phyloP scores from a whole-genome alignment of 37 sponge, comb jelly and placozoan species.

The Eunapius fragilis region DNA sequence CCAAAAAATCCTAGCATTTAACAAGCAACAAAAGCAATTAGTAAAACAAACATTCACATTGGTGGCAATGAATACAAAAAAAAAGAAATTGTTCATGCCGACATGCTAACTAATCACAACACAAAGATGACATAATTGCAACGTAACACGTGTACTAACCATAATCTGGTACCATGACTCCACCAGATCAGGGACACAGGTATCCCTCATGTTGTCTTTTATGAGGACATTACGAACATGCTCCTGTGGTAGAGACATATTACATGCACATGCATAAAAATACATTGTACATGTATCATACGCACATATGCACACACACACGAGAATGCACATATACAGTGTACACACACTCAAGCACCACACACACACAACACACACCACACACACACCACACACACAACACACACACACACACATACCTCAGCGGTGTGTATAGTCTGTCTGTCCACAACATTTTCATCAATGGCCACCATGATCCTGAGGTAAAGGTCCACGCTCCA shows the following conservation, averaged over 20 bases:
- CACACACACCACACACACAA: too few relatives aligned
- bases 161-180: conserved; percentile 85
- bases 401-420: too few relatives aligned
- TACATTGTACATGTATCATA: not conserved
- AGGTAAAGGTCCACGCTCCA: conserved; percentile 74
- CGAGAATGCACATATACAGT: too few relatives aligned
- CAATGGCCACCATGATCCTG: conserved; percentile 76
- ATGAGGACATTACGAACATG: conserved; percentile 75
- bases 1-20: too few relatives aligned
- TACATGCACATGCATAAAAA: not conserved
- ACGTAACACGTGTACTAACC: conserved; percentile 42
- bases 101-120: not conserved
- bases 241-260: conserved; percentile 38
- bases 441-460: conserved; percentile 81
- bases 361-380: too few relatives aligned
- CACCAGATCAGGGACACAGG: conserved; percentile 80
- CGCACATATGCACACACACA: too few relatives aligned
- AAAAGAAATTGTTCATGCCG: not conserved
- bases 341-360: too few relatives aligned
- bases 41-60: too few relatives aligned
- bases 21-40: too few relatives aligned
- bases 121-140: too few relatives aligned
- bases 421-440: conserved; percentile 66
- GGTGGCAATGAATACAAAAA: too few relatives aligned
- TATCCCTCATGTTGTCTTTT: conserved; percentile 87